Base-by-base conservation (phyloP, 92 coral and sea anemone species). In the Plumapathes pennacea region DNA sequence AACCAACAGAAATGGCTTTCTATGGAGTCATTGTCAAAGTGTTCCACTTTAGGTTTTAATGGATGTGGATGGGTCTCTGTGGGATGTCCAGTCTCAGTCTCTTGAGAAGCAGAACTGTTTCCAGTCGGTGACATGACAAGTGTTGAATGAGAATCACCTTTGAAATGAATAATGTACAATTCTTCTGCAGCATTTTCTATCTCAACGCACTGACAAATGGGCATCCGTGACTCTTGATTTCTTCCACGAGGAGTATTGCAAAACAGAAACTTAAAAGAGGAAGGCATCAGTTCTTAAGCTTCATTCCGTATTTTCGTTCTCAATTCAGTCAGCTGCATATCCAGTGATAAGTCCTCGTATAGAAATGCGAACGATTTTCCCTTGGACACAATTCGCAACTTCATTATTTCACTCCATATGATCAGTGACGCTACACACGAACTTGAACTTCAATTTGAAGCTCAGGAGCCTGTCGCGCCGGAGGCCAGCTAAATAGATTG, bases 221-320 rank as follows among this genome's bases (percentile, higher is more conserved):
- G 34, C 25, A 7, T 51, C 58, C 14, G 61, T 21, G 61, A 54
- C 25, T 54, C 61, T 20, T 54, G 61, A 4, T 54, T 54, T 54
- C 25, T 46, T 0, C 32, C 33, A 11, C 21, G 28, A 10, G 44
- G 61, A 22, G 38, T 36, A 19, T 54, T 54, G 38, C 34, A 24
- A 45, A 11, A 60, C 5, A 60, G 54, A 26, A 60, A 60, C 8
- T 20, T 20, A 26, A 23, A 60, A 1, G 50, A 60, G 25, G 50
- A 40, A 30, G 67, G 67, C 53, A 60, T 60, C 37, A 60, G 55
- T 40, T 41, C 67, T 25, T 40, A 5, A 18, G 47, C 54, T 34
- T 60, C 67, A 15, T 20, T 18, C 10, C 32, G 25, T 9, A 60
- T 29, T 26, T 33, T 40, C 42, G 52, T 51, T 38, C 67, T 60